phyloP scores from a whole-genome alignment of 2,888 invertebrate species.

The Baccha elongata region DNA sequence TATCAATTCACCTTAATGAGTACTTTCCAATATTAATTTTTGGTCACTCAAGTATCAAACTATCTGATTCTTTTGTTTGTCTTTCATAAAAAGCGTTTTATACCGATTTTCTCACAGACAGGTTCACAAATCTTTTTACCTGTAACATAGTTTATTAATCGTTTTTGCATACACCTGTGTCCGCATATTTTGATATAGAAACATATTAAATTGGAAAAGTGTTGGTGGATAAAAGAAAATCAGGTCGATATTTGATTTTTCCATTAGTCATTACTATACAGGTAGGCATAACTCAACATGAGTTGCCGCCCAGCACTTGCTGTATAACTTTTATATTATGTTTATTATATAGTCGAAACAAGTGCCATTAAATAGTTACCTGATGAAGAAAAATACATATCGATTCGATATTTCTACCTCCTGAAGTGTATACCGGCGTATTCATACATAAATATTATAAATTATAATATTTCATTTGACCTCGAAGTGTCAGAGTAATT shows the following conservation, averaged over 20 bases:
- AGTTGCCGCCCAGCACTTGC: not conserved
- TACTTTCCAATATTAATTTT: not conserved
- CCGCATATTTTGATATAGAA: not conserved
- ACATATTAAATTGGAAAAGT: not conserved
- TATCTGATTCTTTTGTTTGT: not conserved
- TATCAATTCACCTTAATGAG: not conserved
- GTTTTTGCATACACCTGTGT: too few species aligned
- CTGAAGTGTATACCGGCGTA: not conserved
- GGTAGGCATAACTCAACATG: not conserved
- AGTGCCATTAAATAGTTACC: too few species aligned
- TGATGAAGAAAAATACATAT: conserved; percentile 1
- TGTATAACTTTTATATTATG: too few species aligned
- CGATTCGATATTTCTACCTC: not conserved
- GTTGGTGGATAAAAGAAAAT: not conserved
- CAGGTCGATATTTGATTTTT: conserved; percentile 1
- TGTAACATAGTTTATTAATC: not conserved
- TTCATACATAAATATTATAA: not conserved
- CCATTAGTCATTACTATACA: not conserved
- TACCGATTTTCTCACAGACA: not conserved
- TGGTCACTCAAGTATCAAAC: not conserved
- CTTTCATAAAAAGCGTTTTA: not conserved
- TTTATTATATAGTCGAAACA: not conserved
- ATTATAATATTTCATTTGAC: not conserved
- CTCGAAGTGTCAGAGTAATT: conserved; percentile 15
- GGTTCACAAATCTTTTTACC: not conserved